Base-by-base conservation (phyloP, 1,140 invertebrate species). In the Cataglyphis hispanica region DNA sequence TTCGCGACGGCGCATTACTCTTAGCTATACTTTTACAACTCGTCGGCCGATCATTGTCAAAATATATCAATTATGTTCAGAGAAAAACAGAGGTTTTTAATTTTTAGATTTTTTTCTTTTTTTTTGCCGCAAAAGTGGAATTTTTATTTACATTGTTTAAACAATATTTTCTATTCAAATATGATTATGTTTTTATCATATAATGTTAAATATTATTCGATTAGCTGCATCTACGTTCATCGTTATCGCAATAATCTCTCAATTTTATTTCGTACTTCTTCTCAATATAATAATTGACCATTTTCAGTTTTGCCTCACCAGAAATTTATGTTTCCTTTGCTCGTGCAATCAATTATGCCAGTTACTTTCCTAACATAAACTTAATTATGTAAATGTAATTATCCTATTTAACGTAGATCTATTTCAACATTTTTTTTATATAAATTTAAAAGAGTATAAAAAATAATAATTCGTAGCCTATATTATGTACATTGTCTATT, bases 1-100 rank as follows among this genome's bases (percentile, higher is more conserved):
- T 63, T 84, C 31, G 43, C 50, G 66, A 58, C 4, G 31, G 76
- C 8, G 76, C 76, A 69, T 83, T 83, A 72, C 53, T 58, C 37
- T 25, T 74, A 31, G 78, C 19, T 53, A 16, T 46, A 56, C 50
- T 37, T 61, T 31, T 25, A 19, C 25, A 67, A 58, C 63, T 81
- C 53, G 25, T n/a, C 46, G 53, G 16, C 27, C 19, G 43, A 83
- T 83, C 53, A 74, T 60, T 72, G 37, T 1, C 46, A 60, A 83
- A 27, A 74, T 46, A 34, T 46, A 31, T 40, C 37, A 7, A 50
- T 50, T 16, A 31, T 27, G 8, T 13, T 10, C 7, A 16, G 61
- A 19, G 6, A 43, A 31, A 19, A 70, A 31, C 10, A 50, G 34
- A 13, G 13, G 3, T n/a, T 16, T 16, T n/a, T 22, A 40, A n/a